phyloP scores from a whole-genome alignment of 2,113 vertebrate species.

The Tenrec ecaudatus region DNA sequence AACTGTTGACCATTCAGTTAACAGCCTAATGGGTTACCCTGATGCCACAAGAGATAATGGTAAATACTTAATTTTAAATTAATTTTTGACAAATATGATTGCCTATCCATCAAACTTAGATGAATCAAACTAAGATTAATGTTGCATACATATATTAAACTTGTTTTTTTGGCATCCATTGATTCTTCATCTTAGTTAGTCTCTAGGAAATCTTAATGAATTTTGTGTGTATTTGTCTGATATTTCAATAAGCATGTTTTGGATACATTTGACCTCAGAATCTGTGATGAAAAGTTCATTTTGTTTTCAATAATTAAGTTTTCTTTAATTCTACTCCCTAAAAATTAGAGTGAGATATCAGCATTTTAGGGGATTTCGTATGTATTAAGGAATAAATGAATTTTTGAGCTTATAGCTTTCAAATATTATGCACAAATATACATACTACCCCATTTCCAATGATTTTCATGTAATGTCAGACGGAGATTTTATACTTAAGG shows the following conservation, averaged over 20 bases:
- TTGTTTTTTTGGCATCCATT: background rate
- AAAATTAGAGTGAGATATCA: background rate
- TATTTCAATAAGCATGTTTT: background rate
- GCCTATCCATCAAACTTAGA: background rate
- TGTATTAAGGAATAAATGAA: background rate
- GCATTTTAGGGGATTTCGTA: background rate
- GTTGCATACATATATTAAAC: background rate
- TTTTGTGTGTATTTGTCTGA: conserved; percentile 21
- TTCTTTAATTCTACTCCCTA: background rate
- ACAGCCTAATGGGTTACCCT: background rate
- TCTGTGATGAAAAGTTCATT: background rate
- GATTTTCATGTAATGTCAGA: background rate
- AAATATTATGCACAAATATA: background rate
- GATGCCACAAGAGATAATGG: background rate
- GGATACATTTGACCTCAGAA: background rate
- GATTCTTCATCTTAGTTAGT: conserved; percentile 27
- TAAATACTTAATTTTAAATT: background rate
- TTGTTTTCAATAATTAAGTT: background rate
- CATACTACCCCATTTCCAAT: background rate
- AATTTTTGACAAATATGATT: background rate
- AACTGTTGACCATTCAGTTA: background rate
- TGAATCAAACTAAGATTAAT: background rate
- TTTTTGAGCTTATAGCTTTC: background rate
- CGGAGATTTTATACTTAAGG: conserved; percentile 15
- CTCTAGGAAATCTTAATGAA: background rate